Evolutionary conservation across 1,140 invertebrate species (phyloP), one percentile per base, ranked within the genome.

Genomic region (Nasonia vitripennis): DNA sequence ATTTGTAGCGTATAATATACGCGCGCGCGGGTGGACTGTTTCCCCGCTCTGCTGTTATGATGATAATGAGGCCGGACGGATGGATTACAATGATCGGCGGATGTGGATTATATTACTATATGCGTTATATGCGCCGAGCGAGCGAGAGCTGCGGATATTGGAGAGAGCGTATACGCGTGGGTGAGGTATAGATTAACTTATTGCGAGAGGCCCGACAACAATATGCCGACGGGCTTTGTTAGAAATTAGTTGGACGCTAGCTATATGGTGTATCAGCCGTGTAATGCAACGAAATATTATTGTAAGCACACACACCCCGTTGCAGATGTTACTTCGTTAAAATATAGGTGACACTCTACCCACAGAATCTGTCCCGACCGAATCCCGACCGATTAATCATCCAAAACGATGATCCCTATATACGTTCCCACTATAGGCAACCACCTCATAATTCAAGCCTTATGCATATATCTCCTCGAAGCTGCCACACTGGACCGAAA

Each of bases 111-210:
- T 51, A 23, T 6, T 62, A 62, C 37, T 51, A 51, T 51, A 23
- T 6, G 75, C 41, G n/a, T 55, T 78, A 78, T 55, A 78, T 55
- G 51, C 34, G 34, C 11, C 2, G 71, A 67, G 31, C 23, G 41
- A 77, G 41, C 48, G 74, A 20, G 48, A 48, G 48, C 10, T 10
- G 27, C 27, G 11, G 37, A 34, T 62, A 67, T 83, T 75, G 10
- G 41, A 9, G 41, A 45, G 41, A 10, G 6, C 10, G 1, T 45
- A 45, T 10, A 6, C 23, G 14, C 67, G 27, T 27, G 23, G 34
- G 45, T 78, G 83, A 78, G 83, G 27, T 27, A 78, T 78, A n/a
- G n/a, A 84, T 84, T 84, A 78, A 78, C 82, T 84, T 78, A 68
- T 62, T 48, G 17, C 20, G 1, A 27, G 51, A 34, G 41, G 14